Evolutionary conservation across 2,113 vertebrate species (phyloP).

Genomic region (Nannospalax galili): DNA sequence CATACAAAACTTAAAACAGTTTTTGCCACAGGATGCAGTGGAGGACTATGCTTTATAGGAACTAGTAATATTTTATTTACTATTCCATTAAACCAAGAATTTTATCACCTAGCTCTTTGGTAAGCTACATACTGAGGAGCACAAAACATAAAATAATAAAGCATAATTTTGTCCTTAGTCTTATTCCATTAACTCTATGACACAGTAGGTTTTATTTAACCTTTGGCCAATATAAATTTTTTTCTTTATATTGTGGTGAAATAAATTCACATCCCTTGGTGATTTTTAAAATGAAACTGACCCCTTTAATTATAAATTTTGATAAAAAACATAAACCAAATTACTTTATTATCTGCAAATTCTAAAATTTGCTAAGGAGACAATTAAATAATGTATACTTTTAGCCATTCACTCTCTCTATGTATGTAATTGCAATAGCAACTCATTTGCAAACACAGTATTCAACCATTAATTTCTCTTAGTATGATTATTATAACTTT

Average conservation of each 20-base stretch:
- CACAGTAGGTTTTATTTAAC: conserved; percentile 47
- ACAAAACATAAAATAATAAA: conserved; percentile 64
- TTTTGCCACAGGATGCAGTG: conserved; percentile 29
- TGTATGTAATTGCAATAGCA: background rate
- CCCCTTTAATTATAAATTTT: conserved; percentile 28
- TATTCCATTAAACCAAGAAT: conserved; percentile 62
- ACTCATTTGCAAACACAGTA: background rate
- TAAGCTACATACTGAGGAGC: conserved; percentile 5
- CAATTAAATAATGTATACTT: background rate
- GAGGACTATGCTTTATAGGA: background rate
- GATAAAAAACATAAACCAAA: conserved; percentile 32
- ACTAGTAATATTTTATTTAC: conserved; percentile 64
- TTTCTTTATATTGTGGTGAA: conserved; percentile 36
- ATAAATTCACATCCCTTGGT: conserved; percentile 8
- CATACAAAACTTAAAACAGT: conserved; percentile 34
- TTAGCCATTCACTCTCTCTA: too few relatives aligned
- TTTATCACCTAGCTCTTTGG: conserved; percentile 60
- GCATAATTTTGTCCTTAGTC: conserved; percentile 17
- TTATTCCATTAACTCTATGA: conserved; percentile 63
- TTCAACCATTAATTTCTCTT: background rate
- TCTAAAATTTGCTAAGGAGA: conserved; percentile 12
- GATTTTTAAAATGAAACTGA: conserved; percentile 48
- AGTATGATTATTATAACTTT: conserved; percentile 23
- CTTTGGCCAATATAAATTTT: conserved; percentile 37
- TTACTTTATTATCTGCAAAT: conserved; percentile 16